Base-by-base conservation (phyloP, 2,888 invertebrate species). In the Lissonota sp. region DNA sequence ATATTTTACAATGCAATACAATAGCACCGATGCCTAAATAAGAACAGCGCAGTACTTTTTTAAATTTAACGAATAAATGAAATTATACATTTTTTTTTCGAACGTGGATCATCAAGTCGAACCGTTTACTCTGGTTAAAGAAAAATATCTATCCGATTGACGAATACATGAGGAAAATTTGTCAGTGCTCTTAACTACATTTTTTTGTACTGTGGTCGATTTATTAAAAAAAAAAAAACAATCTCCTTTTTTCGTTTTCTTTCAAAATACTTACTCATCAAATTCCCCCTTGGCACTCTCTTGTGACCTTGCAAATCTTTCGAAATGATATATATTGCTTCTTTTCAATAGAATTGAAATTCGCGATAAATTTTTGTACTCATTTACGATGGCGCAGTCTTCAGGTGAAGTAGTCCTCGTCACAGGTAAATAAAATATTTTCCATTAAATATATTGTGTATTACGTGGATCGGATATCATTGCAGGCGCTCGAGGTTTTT, bases 401-500 rank as follows among this genome's bases (percentile, higher is more conserved):
- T 62, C 7, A 12, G 74, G 74, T 44, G 80, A 83, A 63, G 64
- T 83, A 6, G 80, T 83, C 63, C 63, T 83, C 26, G 74, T 83
- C 16, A 83, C 83, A 51, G 83, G 80, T 80, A 72, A 5, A 64
- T 71, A 12, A 42, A n/a, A 4, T 67, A 3, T 51, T 8, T 66
- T 67, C n/a, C 7, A 26, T 26, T n/a, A 26, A 7, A 37, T 51
- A 44, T 42, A 4, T 6, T 57, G 10, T 39, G 1, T 14, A 37
- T n/a, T 26, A 40, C 51, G 12, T 67, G 3, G 0, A 12, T 12
- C n/a, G 1, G 12, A 49, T n/a, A 49, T 49, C n/a, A 49, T 26
- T 79, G 87, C 93, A 89, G 95, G 95, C 51, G 95, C 95, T 39
- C 94, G 94, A 83, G 95, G 95, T 8, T 95, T 95, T 88, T 92